Evolutionary conservation across 2,113 vertebrate species (phyloP).

Genomic region (Lonchura striata): DNA sequence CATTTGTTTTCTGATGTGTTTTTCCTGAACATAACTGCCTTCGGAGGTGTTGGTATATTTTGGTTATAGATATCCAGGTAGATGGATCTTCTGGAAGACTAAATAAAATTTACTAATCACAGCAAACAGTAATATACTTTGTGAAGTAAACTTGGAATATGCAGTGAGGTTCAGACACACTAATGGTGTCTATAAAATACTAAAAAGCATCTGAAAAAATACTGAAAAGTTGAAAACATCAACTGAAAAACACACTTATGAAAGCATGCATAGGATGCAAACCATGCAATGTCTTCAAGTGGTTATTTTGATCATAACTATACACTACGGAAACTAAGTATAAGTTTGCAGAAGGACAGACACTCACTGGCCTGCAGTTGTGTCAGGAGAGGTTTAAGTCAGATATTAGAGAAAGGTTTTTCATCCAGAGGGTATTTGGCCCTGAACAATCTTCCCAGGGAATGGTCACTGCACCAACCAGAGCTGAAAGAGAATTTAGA

Average conservation of each 20-base stretch:
- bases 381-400: neutral
- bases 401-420: neutral
- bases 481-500: fast-evolving
- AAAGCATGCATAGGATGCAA: neutral
- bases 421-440: neutral
- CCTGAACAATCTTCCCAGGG: neutral
- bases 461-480: neutral
- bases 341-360: neutral
- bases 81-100: neutral
- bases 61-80: neutral
- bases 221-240: neutral
- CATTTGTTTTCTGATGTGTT: neutral
- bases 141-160: neutral
- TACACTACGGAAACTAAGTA: neutral
- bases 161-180: neutral
- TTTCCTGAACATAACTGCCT: neutral
- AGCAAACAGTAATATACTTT: neutral
- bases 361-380: neutral
- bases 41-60: neutral
- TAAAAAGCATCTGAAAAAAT: neutral
- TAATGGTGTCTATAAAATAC: neutral
- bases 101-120: neutral
- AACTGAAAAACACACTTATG: neutral
- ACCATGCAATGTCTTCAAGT: neutral
- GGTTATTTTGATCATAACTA: neutral